phyloP scores from a whole-genome alignment of 2,797 vertebrate species.

The Phoxinus dragarum region DNA sequence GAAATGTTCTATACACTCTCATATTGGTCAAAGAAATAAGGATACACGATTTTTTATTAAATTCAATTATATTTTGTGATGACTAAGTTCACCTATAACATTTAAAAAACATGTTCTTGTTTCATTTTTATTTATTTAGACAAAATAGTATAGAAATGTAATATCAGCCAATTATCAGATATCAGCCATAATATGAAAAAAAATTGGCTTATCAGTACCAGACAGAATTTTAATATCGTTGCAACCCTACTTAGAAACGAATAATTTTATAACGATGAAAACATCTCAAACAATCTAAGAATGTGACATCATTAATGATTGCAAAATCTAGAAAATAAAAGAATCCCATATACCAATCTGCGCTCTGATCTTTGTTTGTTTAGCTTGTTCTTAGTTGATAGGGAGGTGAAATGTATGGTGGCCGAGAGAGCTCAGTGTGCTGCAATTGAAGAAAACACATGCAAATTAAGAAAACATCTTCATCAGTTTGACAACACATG shows the following conservation, averaged over 20 bases:
- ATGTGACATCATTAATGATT: neutral
- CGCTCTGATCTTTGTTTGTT: neutral
- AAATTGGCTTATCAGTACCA: neutral
- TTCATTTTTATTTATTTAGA: neutral
- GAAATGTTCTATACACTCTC: neutral
- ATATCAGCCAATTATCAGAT: neutral
- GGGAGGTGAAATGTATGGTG: neutral
- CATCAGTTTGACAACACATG: too few relatives aligned
- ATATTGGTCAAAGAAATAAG: neutral
- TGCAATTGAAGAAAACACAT: too few relatives aligned
- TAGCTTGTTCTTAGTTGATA: neutral
- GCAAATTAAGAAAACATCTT: too few relatives aligned
- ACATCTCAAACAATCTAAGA: neutral
- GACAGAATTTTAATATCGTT: neutral
- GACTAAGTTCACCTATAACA: neutral
- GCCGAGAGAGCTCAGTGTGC: too few relatives aligned
- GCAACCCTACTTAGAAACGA: neutral
- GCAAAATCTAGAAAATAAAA: neutral
- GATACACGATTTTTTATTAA: neutral
- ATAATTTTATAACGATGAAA: neutral
- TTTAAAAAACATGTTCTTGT: neutral
- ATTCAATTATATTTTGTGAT: neutral
- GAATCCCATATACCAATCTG: neutral
- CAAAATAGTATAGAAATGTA: neutral
- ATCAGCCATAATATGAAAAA: neutral